Evolutionary conservation across 2,797 vertebrate genomes (phyloP).

Genomic region (Denticeps clupeoides): DNA sequence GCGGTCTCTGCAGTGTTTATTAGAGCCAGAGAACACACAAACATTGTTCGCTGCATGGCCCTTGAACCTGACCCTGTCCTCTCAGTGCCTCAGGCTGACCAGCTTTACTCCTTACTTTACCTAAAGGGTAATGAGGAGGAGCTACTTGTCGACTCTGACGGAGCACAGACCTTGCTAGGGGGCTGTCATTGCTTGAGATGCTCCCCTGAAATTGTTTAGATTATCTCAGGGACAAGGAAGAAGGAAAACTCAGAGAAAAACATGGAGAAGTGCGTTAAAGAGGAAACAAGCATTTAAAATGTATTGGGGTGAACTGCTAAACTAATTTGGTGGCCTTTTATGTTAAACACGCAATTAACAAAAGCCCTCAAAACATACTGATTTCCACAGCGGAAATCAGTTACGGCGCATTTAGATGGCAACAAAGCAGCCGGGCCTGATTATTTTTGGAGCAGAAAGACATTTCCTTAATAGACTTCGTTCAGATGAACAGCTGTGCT

Average conservation of each 20-base stretch:
- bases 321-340: too few relatives aligned
- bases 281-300: background rate
- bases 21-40: background rate
- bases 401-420: too few relatives aligned
- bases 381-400: too few relatives aligned
- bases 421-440: too few relatives aligned
- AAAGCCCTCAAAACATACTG: too few relatives aligned
- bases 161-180: background rate
- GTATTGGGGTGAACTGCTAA: too few relatives aligned
- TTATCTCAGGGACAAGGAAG: background rate
- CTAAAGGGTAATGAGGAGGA: conserved; percentile 18
- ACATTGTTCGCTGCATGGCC: background rate
- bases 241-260: background rate
- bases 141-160: background rate
- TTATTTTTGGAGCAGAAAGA: too few relatives aligned
- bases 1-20: background rate
- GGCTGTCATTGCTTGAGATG: conserved; percentile 17
- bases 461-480: too few relatives aligned
- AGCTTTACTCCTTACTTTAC: conserved; percentile 5
- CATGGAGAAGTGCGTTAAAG: background rate
- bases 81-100: conserved; percentile 10
- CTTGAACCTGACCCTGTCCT: background rate
- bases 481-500: too few relatives aligned
- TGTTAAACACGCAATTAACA: too few relatives aligned
- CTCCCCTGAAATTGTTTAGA: conserved; percentile 11